A percentile compares a stretch with the other conserved stretches of the same genome.
Evolutionary conservation across 1,140 invertebrate genomes (phyloP).

Genomic region (Mycetomoellerius zeteki): DNA sequence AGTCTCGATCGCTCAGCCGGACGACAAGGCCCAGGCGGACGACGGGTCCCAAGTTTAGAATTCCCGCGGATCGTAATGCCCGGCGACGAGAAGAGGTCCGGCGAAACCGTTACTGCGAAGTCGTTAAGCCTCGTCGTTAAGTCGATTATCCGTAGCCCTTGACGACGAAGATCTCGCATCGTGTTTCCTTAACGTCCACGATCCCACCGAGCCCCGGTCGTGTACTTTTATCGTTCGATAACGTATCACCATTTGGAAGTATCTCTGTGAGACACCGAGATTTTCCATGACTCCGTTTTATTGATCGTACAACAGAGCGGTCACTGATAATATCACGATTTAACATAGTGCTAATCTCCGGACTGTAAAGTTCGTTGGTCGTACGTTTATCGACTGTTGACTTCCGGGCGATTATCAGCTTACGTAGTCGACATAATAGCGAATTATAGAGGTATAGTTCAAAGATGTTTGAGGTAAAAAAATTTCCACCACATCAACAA

Average conservation of each 20-base stretch:
- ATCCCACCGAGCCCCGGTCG: slow-evolving; percentile 11
- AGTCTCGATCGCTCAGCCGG: slow-evolving; percentile 45
- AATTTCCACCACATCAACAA: background rate
- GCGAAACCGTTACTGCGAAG: slow-evolving; percentile 78
- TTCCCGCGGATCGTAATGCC: slow-evolving; percentile 74
- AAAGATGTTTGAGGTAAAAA: background rate
- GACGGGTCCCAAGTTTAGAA: slow-evolving; percentile 72
- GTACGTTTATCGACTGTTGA: slow-evolving; percentile 34
- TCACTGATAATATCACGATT: background rate
- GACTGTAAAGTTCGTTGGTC: background rate
- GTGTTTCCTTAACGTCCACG: slow-evolving; percentile 71
- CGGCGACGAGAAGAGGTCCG: slow-evolving; percentile 42
- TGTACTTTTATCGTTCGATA: slow-evolving; percentile 64
- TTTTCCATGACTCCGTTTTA: slow-evolving; percentile 65
- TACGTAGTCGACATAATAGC: background rate
- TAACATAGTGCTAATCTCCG: slow-evolving; percentile 23
- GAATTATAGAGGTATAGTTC: background rate
- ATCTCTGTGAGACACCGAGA: slow-evolving; percentile 2
- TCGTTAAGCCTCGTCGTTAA: slow-evolving; percentile 80
- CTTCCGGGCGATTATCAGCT: background rate
- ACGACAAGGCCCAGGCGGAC: slow-evolving; percentile 24
- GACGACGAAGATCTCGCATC: slow-evolving; percentile 75
- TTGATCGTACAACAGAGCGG: slow-evolving; percentile 59
- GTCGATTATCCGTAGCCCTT: slow-evolving; percentile 78
- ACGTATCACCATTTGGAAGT: slow-evolving; percentile 54